Evolutionary conservation across 1,140 invertebrate species (phyloP), one percentile per base, ranked within the genome.

Genomic region (Sogatella furcifera): DNA sequence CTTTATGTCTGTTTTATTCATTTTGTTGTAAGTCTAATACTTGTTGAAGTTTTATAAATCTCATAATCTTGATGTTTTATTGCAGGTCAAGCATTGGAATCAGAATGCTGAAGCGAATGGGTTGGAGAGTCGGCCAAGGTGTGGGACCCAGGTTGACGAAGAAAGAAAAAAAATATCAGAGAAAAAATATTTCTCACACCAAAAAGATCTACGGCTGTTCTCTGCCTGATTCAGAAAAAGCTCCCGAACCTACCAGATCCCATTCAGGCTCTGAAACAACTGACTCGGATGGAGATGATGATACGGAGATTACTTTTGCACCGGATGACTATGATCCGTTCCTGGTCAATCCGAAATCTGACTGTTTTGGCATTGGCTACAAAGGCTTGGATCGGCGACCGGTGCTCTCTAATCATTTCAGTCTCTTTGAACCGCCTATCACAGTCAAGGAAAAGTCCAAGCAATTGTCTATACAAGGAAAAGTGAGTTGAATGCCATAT

Each of bases 41-140:
- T n/a, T n/a, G n/a, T n/a, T n/a, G n/a, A n/a, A n/a, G n/a, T n/a
- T n/a, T n/a, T n/a, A n/a, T n/a, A 28, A 28, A 28, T 28, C 24
- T 4, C 24, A 38, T 38, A 5, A 3, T 38, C 11, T 9, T 10
- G 11, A 13, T 38, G 34, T 64, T 61, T 62, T 66, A 65, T 64
- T 74, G 38, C 64, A 89, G 85, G 54, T 84, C 94, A 68, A 94
- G 95, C 1, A 83, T 96, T 53, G 95, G 95, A 11, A 83, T 95
- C 49, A 79, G 80, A 59, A 79, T 99, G 67, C 74, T 97, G 0
- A 86, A 84, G 61, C 85, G 83, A 66, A 94, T 94, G 84, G 92
- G 88, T 31, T 95, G 95, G 90, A 85, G 85, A 69, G 86, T 87
- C 31, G 93, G 93, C 0, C 90, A 95, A 74, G 94, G 93, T 3